A percentile compares a stretch with the other conserved stretches of the same genome.
Evolutionary conservation across 2,797 vertebrate species (phyloP).

Genomic region (Notolepis coatsorum): DNA sequence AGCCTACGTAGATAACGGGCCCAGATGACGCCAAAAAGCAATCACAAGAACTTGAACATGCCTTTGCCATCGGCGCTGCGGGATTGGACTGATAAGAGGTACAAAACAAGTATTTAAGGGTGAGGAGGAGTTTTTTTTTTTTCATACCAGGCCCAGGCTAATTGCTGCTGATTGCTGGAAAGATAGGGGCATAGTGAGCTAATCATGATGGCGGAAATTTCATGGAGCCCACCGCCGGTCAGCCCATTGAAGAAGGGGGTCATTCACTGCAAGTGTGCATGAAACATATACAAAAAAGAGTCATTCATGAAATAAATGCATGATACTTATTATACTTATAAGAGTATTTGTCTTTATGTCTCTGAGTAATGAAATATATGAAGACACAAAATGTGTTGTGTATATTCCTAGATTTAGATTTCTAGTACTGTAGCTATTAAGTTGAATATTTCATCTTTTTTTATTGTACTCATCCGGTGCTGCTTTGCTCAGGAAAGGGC

Average conservation of each 20-base stretch:
- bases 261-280: slow-evolving; percentile 26
- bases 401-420: too few species aligned
- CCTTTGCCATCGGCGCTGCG: slow-evolving; percentile 50
- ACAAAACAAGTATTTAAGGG: slow-evolving; percentile 45
- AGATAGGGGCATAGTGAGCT: slow-evolving; percentile 52
- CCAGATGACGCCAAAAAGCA: slow-evolving; percentile 76
- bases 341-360: too few species aligned
- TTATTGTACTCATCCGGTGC: too few species aligned
- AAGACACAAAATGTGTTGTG: too few species aligned
- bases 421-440: too few species aligned
- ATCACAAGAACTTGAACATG: slow-evolving; percentile 70
- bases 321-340: too few species aligned
- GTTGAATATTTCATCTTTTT: too few species aligned
- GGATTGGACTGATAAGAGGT: slow-evolving; percentile 54
- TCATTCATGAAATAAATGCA: too few species aligned
- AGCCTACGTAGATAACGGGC: slow-evolving; percentile 80
- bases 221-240: slow-evolving; percentile 39
- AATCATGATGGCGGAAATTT: slow-evolving; percentile 63
- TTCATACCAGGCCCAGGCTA: slow-evolving; percentile 50
- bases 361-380: too few species aligned
- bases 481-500: too few species aligned
- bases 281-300: too few species aligned
- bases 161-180: slow-evolving; percentile 61
- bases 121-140: slow-evolving; percentile 37
- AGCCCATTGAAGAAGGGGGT: slow-evolving; percentile 29